Evolutionary conservation across 2,888 invertebrate genomes (phyloP).

Genomic region (Megamerina dolium): DNA sequence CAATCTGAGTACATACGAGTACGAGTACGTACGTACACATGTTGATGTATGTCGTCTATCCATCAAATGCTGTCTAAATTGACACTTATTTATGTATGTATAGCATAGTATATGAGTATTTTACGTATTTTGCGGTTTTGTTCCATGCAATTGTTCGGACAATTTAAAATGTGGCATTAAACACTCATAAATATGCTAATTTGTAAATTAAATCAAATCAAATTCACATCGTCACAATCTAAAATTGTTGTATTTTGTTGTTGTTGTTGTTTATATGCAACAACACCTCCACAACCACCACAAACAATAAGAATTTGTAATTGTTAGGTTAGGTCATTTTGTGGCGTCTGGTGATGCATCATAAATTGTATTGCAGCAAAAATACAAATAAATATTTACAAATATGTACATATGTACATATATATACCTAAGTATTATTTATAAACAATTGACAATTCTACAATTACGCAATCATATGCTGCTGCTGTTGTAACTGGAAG

Average conservation of each 20-base stretch:
- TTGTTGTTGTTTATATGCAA: constrained; percentile 7
- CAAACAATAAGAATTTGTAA: constrained; percentile 3
- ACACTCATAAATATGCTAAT: constrained; percentile 3
- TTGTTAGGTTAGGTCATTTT: constrained; percentile 15
- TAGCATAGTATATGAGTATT: no score
- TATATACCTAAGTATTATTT: no score
- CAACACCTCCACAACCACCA: neutral
- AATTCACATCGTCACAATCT: no score
- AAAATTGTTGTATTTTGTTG: no score
- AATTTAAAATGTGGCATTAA: constrained; percentile 14
- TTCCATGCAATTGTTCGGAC: no score
- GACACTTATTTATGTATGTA: no score
- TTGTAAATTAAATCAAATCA: neutral
- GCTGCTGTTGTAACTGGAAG: no score
- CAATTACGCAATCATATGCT: constrained; percentile 10
- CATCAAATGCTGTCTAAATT: no score
- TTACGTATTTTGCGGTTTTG: constrained; percentile 19
- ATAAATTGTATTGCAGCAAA: neutral
- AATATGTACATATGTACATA: no score
- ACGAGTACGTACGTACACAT: no score
- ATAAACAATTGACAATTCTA: constrained; percentile 4
- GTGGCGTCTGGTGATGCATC: neutral
- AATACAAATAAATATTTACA: neutral
- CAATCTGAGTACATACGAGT: no score
- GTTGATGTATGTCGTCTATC: no score